Evolutionary conservation across 2,888 invertebrate genomes (phyloP).

Genomic region (Macrostomum cliftonense): DNA sequence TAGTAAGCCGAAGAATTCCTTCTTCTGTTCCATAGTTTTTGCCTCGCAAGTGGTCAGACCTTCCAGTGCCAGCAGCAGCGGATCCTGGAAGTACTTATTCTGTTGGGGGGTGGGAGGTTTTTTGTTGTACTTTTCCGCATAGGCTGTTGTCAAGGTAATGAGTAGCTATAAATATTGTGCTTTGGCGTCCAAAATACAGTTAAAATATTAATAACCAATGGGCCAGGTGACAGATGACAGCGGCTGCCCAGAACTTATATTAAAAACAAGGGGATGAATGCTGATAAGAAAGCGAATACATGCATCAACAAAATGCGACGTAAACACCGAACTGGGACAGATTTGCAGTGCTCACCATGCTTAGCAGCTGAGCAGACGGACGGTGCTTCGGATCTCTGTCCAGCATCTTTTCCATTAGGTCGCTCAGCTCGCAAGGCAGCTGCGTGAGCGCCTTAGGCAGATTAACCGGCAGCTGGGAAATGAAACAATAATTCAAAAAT

Average conservation of each 20-base stretch:
- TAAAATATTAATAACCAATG: too few relatives aligned
- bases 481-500: background rate
- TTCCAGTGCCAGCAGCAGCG: conserved; percentile 72
- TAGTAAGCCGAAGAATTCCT: conserved; percentile 52
- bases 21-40: conserved; percentile 70
- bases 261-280: too few relatives aligned
- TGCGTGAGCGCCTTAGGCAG: conserved; percentile 56
- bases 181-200: too few relatives aligned
- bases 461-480: conserved; percentile 57
- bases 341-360: conserved; percentile 50
- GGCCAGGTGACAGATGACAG: too few relatives aligned
- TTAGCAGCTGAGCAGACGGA: conserved; percentile 72
- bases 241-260: too few relatives aligned
- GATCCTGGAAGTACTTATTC: conserved; percentile 53
- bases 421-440: conserved; percentile 65
- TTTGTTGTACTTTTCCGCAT: too few relatives aligned
- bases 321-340: too few relatives aligned
- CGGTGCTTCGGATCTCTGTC: conserved; percentile 63
- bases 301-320: too few relatives aligned
- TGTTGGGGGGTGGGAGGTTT: conserved; percentile 15
- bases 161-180: too few relatives aligned
- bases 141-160: too few relatives aligned
- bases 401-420: conserved; percentile 60
- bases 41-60: conserved; percentile 74
- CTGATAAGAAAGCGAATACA: too few relatives aligned